phyloP scores from a whole-genome alignment of 2,888 invertebrate genomes.

The Opisthograptis luteolata region DNA sequence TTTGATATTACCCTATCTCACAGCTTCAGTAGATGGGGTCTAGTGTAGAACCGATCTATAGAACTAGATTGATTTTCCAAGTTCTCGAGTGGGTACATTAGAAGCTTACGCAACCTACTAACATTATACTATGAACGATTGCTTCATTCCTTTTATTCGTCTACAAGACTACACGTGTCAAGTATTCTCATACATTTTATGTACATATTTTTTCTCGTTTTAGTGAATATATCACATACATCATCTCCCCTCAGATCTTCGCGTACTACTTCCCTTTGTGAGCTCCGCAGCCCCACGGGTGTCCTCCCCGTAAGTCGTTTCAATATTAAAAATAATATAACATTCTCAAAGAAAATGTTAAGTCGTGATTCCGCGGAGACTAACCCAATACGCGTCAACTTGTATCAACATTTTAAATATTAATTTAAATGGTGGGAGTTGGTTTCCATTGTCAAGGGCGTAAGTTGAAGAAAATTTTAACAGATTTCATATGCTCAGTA shows the following conservation, averaged over 20 bases:
- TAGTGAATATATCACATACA: slow-evolving; percentile 29
- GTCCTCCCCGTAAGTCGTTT: slow-evolving; percentile 62
- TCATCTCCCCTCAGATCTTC: slow-evolving; percentile 29
- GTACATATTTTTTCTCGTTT: slow-evolving; percentile 48
- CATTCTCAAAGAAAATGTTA: slow-evolving; percentile 82
- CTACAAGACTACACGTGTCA: slow-evolving; percentile 34
- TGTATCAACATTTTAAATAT: slow-evolving; percentile 79
- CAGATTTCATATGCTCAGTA: background rate
- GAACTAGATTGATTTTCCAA: too few species aligned
- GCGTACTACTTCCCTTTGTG: slow-evolving; percentile 65
- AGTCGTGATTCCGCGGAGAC: slow-evolving; percentile 75
- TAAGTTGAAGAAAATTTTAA: background rate
- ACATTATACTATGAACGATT: slow-evolving; percentile 10
- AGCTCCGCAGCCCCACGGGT: slow-evolving; percentile 51
- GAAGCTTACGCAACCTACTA: too few species aligned
- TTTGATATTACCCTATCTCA: too few species aligned
- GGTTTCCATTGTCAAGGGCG: slow-evolving; percentile 57
- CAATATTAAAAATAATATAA: slow-evolving; percentile 81
- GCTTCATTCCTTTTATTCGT: slow-evolving; percentile 39
- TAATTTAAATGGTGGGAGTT: slow-evolving; percentile 63
- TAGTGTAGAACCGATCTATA: too few species aligned
- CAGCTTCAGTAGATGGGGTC: too few species aligned
- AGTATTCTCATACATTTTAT: slow-evolving; percentile 48
- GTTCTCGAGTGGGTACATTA: too few species aligned
- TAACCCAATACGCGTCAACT: slow-evolving; percentile 76